Evolutionary conservation across 2,113 vertebrate species (phyloP).

Genomic region (Lagenorhynchus albirostris): DNA sequence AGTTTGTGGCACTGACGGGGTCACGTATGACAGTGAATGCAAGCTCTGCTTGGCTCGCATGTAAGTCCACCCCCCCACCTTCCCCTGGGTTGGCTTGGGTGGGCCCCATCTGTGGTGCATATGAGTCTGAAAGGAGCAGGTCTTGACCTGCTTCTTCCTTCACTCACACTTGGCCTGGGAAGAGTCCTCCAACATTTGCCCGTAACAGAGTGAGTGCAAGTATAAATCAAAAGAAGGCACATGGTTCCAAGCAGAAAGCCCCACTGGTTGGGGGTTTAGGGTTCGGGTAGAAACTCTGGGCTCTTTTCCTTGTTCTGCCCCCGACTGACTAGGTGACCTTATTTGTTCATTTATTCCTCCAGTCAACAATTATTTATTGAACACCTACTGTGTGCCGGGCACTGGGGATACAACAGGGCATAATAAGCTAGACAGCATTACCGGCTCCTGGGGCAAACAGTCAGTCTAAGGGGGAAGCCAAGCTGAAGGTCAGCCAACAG

Average conservation of each 20-base stretch:
- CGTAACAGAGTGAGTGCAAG: neutral
- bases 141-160: neutral
- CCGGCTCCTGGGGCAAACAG: neutral
- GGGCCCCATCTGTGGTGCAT: neutral
- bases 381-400: neutral
- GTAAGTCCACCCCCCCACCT: conserved; percentile 42
- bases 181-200: neutral
- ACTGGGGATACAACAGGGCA: neutral
- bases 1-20: conserved; percentile 65
- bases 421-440: neutral
- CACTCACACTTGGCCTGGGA: neutral
- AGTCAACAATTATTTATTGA: conserved; percentile 9
- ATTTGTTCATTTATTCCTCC: conserved; percentile 6
- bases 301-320: conserved; percentile 7
- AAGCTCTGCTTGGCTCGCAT: conserved; percentile 57
- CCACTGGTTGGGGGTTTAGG: neutral
- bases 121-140: neutral
- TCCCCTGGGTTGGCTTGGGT: neutral
- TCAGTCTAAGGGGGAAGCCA: neutral
- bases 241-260: neutral
- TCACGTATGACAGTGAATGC: conserved; percentile 70
- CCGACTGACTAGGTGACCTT: neutral
- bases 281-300: neutral
- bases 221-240: neutral
- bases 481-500: neutral